phyloP scores from a whole-genome alignment of 2,888 invertebrate genomes.

The Eucera pruinosa region DNA sequence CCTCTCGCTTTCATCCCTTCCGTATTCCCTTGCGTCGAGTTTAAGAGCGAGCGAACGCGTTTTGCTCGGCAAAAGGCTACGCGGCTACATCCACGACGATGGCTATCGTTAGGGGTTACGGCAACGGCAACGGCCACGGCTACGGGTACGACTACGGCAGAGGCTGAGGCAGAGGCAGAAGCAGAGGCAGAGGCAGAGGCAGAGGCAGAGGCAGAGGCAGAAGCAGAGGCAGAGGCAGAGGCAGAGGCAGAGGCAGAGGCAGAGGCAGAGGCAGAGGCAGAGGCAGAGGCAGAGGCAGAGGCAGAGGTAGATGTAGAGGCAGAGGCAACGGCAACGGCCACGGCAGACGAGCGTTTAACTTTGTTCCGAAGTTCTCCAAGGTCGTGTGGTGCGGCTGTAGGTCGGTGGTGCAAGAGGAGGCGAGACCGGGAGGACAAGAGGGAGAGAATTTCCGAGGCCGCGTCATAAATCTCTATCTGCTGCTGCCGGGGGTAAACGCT shows the following conservation, averaged over 20 bases:
- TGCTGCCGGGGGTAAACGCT: slow-evolving; percentile 61
- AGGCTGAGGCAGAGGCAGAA: slow-evolving; percentile 63
- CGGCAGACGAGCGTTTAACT: slow-evolving; percentile 78
- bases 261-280: no score
- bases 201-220: no score
- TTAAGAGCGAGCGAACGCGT: slow-evolving; percentile 42
- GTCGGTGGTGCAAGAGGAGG: slow-evolving; percentile 74
- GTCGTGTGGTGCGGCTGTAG: slow-evolving; percentile 76
- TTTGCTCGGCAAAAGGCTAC: slow-evolving; percentile 40
- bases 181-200: no score
- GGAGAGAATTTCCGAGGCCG: slow-evolving; percentile 69
- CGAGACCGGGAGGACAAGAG: slow-evolving; percentile 51
- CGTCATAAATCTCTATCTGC: slow-evolving; percentile 74
- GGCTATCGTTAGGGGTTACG: not conserved
- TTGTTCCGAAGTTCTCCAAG: slow-evolving; percentile 83
- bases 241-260: no score
- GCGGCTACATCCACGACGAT: not conserved
- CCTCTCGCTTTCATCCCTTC: not conserved
- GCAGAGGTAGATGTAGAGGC: no score
- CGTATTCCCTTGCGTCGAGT: slow-evolving; percentile 27
- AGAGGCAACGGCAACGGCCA: slow-evolving; percentile 59
- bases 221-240: no score
- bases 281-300: no score
- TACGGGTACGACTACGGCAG: slow-evolving; percentile 21
- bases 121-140: not conserved